These are phyloP conservation scores for Apis florea DNA, from an alignment of 1,140 invertebrate genomes.

Conservation along the genomic window DNA sequence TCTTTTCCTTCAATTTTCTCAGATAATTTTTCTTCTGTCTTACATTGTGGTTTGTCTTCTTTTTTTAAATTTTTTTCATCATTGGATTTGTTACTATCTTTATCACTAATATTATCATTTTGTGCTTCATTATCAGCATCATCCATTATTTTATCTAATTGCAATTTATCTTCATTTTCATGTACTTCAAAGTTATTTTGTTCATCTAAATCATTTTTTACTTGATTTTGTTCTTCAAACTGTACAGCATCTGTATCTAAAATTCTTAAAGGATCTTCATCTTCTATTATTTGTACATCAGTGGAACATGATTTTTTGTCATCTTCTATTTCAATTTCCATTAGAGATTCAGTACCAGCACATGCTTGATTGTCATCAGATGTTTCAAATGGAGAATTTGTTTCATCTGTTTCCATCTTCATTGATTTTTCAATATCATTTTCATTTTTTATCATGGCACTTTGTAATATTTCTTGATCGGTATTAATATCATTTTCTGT, in stretches of 20 bases:
- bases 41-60: conserved; percentile 49
- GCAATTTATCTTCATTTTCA: conserved; percentile 50
- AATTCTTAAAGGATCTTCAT: conserved; percentile 70
- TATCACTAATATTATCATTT: conserved; percentile 63
- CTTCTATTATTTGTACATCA: conserved; percentile 75
- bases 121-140: conserved; percentile 49
- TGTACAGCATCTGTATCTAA: conserved; percentile 60
- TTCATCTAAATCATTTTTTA: conserved; percentile 55
- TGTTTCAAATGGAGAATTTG: conserved; percentile 45
- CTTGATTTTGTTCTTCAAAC: conserved; percentile 52
- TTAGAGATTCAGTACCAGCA: conserved; percentile 52
- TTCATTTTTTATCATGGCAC: conserved; percentile 59
- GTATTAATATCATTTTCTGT: conserved; percentile 36
- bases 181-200: conserved; percentile 39
- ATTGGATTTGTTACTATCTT: conserved; percentile 60
- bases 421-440: conserved; percentile 66
- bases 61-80: conserved; percentile 57
- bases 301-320: conserved; percentile 73
- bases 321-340: conserved; percentile 70
- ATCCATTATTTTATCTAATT: conserved; percentile 46
- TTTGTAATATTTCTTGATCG: conserved; percentile 64
- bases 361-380: conserved; percentile 60
- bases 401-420: conserved; percentile 71
- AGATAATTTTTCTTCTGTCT: conserved; percentile 72
- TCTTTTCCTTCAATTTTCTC: conserved; percentile 76